phyloP scores from a whole-genome alignment of 2,888 invertebrate species.

The Octodonta nipae region DNA sequence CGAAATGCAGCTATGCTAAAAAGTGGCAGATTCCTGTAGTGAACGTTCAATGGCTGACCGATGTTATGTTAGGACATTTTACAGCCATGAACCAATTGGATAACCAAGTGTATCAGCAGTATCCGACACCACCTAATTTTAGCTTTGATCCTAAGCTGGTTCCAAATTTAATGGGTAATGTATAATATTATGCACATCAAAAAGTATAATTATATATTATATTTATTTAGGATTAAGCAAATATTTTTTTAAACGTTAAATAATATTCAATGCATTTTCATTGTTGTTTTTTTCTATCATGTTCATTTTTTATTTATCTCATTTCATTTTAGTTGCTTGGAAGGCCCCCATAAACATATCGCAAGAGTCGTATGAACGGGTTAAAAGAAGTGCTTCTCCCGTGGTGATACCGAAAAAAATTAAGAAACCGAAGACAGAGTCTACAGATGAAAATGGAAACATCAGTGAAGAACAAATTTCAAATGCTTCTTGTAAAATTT shows the following conservation, averaged over 20 bases:
- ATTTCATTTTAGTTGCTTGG: constrained; percentile 64
- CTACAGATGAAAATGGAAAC: constrained; percentile 26
- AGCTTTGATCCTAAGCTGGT: constrained; percentile 76
- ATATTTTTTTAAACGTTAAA: no score
- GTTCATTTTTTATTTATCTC: constrained; percentile 5
- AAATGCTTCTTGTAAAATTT: constrained; percentile 37
- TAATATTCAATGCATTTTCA: constrained; percentile 8
- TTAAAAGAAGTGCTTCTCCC: constrained; percentile 56
- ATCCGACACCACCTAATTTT: constrained; percentile 59
- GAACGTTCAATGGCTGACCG: constrained; percentile 86
- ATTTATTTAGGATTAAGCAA: constrained; percentile 1
- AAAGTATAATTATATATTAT: no score
- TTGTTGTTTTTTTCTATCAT: constrained; percentile 4
- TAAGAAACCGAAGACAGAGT: constrained; percentile 40
- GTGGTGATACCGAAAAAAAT: constrained; percentile 39
- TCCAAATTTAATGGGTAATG: constrained; percentile 82
- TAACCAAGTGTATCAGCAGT: constrained; percentile 77
- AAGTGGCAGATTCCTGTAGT: constrained; percentile 88
- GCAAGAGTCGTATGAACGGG: constrained; percentile 72
- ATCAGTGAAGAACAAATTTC: constrained; percentile 22
- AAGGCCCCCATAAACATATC: constrained; percentile 83
- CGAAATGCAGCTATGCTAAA: constrained; percentile 76
- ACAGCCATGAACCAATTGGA: constrained; percentile 69
- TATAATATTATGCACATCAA: no score
- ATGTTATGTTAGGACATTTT: constrained; percentile 79